Percentiles rank a stretch among this genome's conserved stretches.
Evolutionary conservation across 1,140 invertebrate genomes (phyloP).

Genomic region (Apis florea): DNA sequence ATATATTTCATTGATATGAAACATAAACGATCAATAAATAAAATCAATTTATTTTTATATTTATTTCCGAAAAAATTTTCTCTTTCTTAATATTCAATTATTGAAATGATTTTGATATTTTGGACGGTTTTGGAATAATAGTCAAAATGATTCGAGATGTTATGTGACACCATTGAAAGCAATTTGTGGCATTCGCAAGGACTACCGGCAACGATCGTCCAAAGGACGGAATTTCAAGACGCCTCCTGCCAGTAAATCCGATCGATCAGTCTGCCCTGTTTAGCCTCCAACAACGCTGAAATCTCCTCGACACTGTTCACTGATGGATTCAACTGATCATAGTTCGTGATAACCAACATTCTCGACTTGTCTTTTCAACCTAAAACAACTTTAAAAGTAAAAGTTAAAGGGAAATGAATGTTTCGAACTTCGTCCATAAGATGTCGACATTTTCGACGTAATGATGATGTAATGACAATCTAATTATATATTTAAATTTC

Average conservation of each 20-base stretch:
- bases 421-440: not conserved
- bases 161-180: not conserved
- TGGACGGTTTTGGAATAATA: not conserved
- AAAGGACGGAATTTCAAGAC: slow-evolving; percentile 35
- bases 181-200: slow-evolving; percentile 8
- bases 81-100: not conserved
- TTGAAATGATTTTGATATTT: not conserved
- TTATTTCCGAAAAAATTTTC: not conserved
- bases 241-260: slow-evolving; percentile 21
- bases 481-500: not conserved
- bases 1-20: not conserved
- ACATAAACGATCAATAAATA: not conserved
- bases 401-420: not conserved
- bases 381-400: not conserved
- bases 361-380: not conserved
- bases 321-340: slow-evolving; percentile 23
- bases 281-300: slow-evolving; percentile 28
- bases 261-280: slow-evolving; percentile 42
- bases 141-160: not conserved
- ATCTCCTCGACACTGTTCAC: slow-evolving; percentile 35
- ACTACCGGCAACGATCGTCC: not conserved
- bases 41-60: not conserved
- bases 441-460: too few species aligned
- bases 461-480: not conserved
- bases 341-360: not conserved